Base-by-base conservation (phyloP, 2,113 vertebrate species). In the Stigmatopora argus region DNA sequence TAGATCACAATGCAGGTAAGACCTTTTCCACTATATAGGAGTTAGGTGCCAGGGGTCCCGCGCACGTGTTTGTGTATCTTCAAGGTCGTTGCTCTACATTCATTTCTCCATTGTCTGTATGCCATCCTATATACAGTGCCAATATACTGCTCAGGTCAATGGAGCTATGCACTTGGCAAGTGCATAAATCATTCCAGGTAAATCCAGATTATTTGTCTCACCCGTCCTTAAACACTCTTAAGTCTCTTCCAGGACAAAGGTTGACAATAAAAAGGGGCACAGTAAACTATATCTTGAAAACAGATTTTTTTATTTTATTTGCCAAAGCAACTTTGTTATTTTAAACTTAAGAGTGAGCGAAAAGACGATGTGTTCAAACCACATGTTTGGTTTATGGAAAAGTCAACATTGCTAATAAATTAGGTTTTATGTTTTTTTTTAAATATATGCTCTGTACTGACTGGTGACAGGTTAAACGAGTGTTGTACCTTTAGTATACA, bases 131-230 rank as follows among this genome's bases (percentile, higher is more conserved):
- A 11, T 21, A n/a, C 14, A 15, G 45, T 7, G 11, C 12, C 5
- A 11, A 14, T 9, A 46, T 62, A 23, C 59, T 60, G 57, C 68
- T 44, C 45, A 10, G 72, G 41, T 58, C 35, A 0, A 2, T 63
- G 59, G 51, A 14, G 26, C 31, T 21, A 4, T 3, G 38, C 64
- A 56, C 23, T 19, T 15, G 66, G 52, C 53, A 38, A 26, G 9
- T 47, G 56, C 3, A 5, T 18, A 62, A 75, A 78, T 59, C 21
- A 0, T 41, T 53, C 66, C 51, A 66, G 66, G 60, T 71, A 72
- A 78, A 76, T 81, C 66, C 66, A 79, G 78, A 81, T 83, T 71
- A 79, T 68, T 66, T 61, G 66, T 74, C 70, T 74, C 68, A 60
- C n/a, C 69, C 7, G 41, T 58, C 70, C 72, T 38, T 69, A 70